Evolutionary conservation across 2,797 vertebrate genomes (phyloP).

Genomic region (Neoniphon sammara): DNA sequence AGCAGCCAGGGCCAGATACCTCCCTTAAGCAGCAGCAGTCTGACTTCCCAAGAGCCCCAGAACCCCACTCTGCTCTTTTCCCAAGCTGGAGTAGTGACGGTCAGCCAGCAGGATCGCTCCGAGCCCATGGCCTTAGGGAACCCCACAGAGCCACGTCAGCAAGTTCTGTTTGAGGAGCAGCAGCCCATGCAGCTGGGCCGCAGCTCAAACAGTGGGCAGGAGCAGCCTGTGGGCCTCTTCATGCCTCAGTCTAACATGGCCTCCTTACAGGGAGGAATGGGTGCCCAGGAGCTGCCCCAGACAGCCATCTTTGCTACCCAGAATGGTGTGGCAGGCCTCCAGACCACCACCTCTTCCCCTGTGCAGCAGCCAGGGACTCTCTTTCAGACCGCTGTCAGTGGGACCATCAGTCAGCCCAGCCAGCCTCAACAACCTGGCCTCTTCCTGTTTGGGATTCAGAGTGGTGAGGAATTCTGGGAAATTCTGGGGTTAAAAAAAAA

Average conservation of each 20-base stretch:
- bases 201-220: constrained; percentile 83
- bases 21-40: constrained; percentile 83
- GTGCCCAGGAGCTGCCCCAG: constrained; percentile 89
- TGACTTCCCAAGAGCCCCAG: constrained; percentile 88
- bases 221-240: constrained; percentile 92
- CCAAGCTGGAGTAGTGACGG: constrained; percentile 85
- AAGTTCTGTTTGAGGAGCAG: constrained; percentile 91
- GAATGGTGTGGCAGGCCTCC: constrained; percentile 87
- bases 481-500: no score
- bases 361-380: constrained; percentile 89
- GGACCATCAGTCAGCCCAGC: constrained; percentile 88
- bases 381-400: constrained; percentile 88
- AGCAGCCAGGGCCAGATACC: constrained; percentile 84
- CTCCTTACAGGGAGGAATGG: constrained; percentile 88
- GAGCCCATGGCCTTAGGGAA: constrained; percentile 93
- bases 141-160: constrained; percentile 85
- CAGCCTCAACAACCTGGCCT: constrained; percentile 91
- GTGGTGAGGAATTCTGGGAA: constrained; percentile 83
- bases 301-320: constrained; percentile 90
- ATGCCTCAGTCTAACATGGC: constrained; percentile 92
- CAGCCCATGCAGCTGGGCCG: constrained; percentile 93
- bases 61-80: constrained; percentile 90
- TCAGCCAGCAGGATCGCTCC: constrained; percentile 88
- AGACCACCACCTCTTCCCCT: constrained; percentile 87
- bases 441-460: constrained; percentile 96